Evolutionary conservation across 1,140 invertebrate genomes (phyloP), one percentile per base, ranked within the genome.

Genomic region (Anthonomus grandis): DNA sequence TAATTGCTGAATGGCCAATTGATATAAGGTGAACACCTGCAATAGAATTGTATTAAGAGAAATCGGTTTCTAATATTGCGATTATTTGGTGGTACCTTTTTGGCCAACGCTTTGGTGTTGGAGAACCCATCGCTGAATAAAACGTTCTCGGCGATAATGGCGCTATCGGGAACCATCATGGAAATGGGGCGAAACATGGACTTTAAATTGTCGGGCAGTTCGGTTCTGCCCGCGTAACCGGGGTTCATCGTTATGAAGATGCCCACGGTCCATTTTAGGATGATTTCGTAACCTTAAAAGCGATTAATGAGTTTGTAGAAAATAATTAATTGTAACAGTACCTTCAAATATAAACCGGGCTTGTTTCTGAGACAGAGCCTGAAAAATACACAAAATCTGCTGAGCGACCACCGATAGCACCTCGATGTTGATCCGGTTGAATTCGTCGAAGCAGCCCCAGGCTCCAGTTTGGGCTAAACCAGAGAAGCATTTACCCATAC

Each of bases 231-330:
- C 25, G 90, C 90, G 74, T 94, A 94, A 56, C 90, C 86, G 19
- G 91, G 91, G 78, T 94, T 93, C 91, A 95, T 94, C 2, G 92
- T 95, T 51, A 95, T 93, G 67, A 93, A 93, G 36, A 92, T 84
- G 4, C 89, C 91, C 67, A 89, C 90, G 46, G 89, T 88, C 6
- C 75, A 75, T 62, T 87, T 83, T 17, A 94, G 69, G 36, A 78
- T 81, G 41, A 93, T 87, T 63, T 87, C 83, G 31, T 72, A 75
- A 5, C 68, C 68, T 69, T 24, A 25, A 23, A 45, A 45, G 10
- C 1, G 31, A 37, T 4, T 12, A 22, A 34, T 18, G 45, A 21
- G 25, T 6, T 12, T 12, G 19, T 39, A 6, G 19, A 2, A 9
- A 1, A 31, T 27, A 18, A 31, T 34, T 38, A 41, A 4, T 1